Base-by-base conservation (phyloP, 1,140 invertebrate species). In the Halesus radiatus region DNA sequence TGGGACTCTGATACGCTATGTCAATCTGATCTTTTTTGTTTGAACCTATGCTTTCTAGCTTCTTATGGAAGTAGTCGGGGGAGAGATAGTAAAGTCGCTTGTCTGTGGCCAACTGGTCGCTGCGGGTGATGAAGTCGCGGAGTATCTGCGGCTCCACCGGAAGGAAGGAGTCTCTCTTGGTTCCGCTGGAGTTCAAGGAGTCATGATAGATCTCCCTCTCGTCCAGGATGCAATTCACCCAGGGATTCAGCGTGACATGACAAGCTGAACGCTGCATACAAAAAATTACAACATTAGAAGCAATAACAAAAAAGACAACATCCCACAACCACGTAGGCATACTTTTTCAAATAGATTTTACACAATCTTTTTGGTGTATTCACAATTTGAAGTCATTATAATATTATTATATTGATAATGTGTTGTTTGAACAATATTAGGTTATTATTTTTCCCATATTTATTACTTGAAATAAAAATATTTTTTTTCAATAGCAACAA, bases 1-100 rank as follows among this genome's bases (percentile, higher is more conserved):
- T 75, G 16, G 82, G 82, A 81, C 82, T 83, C 58, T 80, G 54
- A 54, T 83, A 83, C 7, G 79, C 82, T 10, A 70, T 74, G 13
- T 83, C 79, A 20, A 81, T 54, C 18, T 79, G 76, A 52, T 83
- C 79, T 73, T 81, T 83, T 15, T 32, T 70, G 68, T 56, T 26
- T 76, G 7, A 54, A 23, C 66, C 73, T 2, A 58, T 22, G 60
- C 16, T 58, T n/a, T 52, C 23, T 16, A 52, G 23, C 26, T 80
- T 78, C 23, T 76, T 80, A 32, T 79, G 79, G 66, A 56, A 79
- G 13, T 78, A 54, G 72, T 83, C 73, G 3, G 82, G 81, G 3
- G 76, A 76, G 13, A 83, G 73, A 74, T 79, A 83, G 68, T 58
- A 60, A 53, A 83, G 62, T 76, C 82, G 64, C 73, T 81, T 79